A percentile compares a stretch with the other conserved stretches of the same genome.
These are phyloP conservation scores for Epirrita christyi DNA, from an alignment of 2,888 invertebrate species.

Conservation along the genomic window DNA sequence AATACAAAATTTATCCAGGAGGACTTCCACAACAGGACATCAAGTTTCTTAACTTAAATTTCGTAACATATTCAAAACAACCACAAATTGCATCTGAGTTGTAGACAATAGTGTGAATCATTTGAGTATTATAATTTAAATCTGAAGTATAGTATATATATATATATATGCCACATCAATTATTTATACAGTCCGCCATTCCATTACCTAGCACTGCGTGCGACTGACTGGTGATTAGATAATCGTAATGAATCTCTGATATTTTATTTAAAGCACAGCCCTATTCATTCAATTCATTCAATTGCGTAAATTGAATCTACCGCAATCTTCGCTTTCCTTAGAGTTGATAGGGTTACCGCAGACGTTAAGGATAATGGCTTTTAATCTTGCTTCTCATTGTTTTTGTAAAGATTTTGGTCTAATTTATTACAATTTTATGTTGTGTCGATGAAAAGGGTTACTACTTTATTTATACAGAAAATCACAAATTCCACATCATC, in stretches of 20 bases:
- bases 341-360: constrained; percentile 29
- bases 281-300: constrained; percentile 28
- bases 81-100: not conserved
- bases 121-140: no score
- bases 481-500: no score
- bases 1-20: no score
- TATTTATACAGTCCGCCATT: constrained; percentile 28
- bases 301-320: constrained; percentile 46
- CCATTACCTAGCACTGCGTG: constrained; percentile 51
- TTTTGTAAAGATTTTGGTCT: not conserved
- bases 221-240: constrained; percentile 63
- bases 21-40: no score
- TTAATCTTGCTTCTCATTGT: constrained; percentile 11
- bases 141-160: no score
- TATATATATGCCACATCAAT: constrained; percentile 27
- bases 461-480: no score
- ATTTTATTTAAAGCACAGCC: constrained; percentile 52
- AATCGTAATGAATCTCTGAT: constrained; percentile 60
- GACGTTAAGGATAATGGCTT: constrained; percentile 23
- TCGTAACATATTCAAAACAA: no score
- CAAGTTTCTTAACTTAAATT: no score
- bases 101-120: not conserved
- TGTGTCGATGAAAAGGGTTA: no score
- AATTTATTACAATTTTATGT: no score
- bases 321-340: constrained; percentile 32